phyloP scores from a whole-genome alignment of 2,888 invertebrate genomes.

The Chymomyza procnemis region DNA sequence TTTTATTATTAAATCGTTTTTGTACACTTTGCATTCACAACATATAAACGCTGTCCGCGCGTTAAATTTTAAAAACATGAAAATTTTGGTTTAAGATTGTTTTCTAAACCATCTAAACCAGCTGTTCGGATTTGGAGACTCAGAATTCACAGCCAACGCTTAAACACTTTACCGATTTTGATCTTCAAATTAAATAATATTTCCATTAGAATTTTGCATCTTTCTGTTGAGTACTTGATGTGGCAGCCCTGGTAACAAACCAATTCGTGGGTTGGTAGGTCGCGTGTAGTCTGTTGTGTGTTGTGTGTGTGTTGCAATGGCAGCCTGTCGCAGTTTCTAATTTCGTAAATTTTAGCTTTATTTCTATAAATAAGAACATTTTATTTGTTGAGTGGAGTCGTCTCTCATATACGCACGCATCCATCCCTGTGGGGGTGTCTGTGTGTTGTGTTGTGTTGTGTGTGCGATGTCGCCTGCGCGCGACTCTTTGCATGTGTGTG shows the following conservation, averaged over 20 bases:
- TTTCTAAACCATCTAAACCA: too few relatives aligned
- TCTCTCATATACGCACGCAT: constrained; percentile 32
- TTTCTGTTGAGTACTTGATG: not conserved
- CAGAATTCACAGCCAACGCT: too few relatives aligned
- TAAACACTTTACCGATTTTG: too few relatives aligned
- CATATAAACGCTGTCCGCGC: too few relatives aligned
- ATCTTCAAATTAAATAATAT: too few relatives aligned
- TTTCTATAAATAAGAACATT: constrained; percentile 63
- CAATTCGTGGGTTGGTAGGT: not conserved
- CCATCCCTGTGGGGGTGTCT: constrained; percentile 37
- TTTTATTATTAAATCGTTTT: too few relatives aligned
- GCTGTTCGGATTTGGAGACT: too few relatives aligned
- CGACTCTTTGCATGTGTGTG: constrained; percentile 28
- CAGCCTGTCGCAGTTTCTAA: constrained; percentile 57
- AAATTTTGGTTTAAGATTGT: too few relatives aligned
- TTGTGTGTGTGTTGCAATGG: constrained; percentile 14
- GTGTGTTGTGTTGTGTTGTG: too few relatives aligned
- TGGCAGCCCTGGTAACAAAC: not conserved
- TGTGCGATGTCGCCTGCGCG: constrained; percentile 10
- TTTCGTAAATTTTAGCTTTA: constrained; percentile 70
- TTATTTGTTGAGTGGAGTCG: constrained; percentile 63
- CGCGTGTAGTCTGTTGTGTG: not conserved
- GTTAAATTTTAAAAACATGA: too few relatives aligned
- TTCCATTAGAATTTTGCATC: too few relatives aligned
- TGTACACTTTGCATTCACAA: too few relatives aligned